These are phyloP conservation scores for Alectura lathami DNA, from an alignment of 2,113 vertebrate genomes.

Conservation along the genomic window DNA sequence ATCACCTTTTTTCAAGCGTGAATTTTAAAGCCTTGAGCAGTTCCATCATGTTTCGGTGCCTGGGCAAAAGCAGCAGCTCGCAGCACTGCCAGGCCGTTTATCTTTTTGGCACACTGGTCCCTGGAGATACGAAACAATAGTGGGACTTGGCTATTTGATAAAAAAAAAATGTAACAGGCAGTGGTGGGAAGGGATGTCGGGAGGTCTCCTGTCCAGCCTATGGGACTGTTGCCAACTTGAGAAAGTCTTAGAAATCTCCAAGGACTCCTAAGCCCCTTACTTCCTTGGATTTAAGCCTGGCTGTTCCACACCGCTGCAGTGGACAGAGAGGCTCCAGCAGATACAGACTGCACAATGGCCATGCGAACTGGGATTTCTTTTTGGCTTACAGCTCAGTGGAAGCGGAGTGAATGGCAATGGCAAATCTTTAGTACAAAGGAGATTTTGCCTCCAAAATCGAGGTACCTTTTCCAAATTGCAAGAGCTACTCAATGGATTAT, in stretches of 20 bases:
- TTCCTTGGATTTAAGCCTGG: not conserved
- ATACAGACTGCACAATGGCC: not conserved
- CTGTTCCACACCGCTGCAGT: not conserved
- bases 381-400: not conserved
- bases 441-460: not conserved
- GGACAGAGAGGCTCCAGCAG: not conserved
- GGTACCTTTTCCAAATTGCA: not conserved
- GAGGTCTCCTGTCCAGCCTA: not conserved
- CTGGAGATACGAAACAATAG: not conserved
- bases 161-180: not conserved
- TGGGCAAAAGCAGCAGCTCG: not conserved
- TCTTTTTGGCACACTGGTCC: not conserved
- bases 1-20: not conserved
- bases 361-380: not conserved
- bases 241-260: not conserved
- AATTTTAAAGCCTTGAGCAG: not conserved
- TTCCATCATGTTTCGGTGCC: not conserved
- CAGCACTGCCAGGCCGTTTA: not conserved
- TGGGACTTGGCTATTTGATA: not conserved
- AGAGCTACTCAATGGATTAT: not conserved
- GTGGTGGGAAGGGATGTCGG: not conserved
- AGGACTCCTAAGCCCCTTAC: not conserved
- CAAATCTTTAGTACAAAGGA: not conserved
- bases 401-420: not conserved
- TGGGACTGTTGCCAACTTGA: not conserved